Evolutionary conservation across 2,888 invertebrate genomes (phyloP).

Genomic region (Lucinisca nassula): DNA sequence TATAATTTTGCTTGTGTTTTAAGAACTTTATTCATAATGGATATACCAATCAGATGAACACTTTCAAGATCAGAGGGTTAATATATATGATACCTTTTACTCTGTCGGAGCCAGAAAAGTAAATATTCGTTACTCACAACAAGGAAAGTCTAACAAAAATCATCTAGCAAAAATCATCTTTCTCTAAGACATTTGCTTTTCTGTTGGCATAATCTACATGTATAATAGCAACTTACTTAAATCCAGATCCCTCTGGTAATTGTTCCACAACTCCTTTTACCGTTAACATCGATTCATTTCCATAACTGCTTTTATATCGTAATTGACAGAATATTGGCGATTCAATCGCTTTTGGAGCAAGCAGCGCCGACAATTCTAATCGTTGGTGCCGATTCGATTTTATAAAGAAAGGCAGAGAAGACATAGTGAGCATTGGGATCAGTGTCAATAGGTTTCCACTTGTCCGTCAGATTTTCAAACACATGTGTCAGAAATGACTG

Average conservation of each 20-base stretch:
- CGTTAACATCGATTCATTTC: neutral
- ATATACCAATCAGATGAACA: too few relatives aligned
- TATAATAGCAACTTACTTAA: neutral
- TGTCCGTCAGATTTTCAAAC: neutral
- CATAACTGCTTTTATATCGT: neutral
- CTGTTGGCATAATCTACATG: too few relatives aligned
- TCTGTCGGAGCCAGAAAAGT: too few relatives aligned
- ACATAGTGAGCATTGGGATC: neutral
- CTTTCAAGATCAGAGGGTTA: too few relatives aligned
- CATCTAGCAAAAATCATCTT: too few relatives aligned
- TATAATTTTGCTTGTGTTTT: too few relatives aligned
- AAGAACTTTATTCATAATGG: too few relatives aligned
- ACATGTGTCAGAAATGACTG: too few relatives aligned
- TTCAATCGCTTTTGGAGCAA: neutral
- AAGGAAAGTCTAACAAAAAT: too few relatives aligned
- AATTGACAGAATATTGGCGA: neutral
- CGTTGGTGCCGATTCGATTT: neutral
- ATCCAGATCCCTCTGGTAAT: neutral
- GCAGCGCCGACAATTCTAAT: neutral
- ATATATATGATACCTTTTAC: too few relatives aligned
- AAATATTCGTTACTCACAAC: too few relatives aligned
- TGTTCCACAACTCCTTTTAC: neutral
- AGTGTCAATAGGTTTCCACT: neutral
- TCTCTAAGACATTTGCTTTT: too few relatives aligned
- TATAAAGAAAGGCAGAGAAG: neutral